Percentiles rank a stretch among this genome's conserved stretches.
Conservation (phyloP, 2,797 vertebrate species). For the Dendrocincla tyrannina region DNA sequence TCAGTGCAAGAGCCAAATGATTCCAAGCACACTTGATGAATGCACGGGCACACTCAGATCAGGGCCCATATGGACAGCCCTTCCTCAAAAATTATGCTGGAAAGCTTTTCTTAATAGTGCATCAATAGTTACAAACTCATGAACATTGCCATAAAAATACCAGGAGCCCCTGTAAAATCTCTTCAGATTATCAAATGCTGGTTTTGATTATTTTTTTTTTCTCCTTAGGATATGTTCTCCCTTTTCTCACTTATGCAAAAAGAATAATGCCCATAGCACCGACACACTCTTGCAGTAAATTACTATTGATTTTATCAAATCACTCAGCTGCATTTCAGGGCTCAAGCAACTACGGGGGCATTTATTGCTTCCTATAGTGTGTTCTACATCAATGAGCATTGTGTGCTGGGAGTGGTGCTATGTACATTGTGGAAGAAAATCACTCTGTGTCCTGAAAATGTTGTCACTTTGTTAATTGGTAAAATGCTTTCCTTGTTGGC, state of each 20-base stretch:
- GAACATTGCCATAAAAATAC: not conserved
- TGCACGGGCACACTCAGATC: not conserved
- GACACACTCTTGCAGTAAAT: not conserved
- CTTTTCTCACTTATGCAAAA: not conserved
- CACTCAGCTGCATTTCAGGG: not conserved
- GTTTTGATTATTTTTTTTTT: not conserved
- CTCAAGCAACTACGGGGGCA: not conserved
- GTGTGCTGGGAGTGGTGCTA: not conserved
- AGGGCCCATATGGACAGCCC: not conserved
- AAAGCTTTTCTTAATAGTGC: not conserved
- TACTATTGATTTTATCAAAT: constrained; percentile 26
- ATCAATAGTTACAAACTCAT: not conserved
- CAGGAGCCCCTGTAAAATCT: not conserved
- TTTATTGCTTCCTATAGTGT: not conserved
- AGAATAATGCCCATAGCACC: not conserved
- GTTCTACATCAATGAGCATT: not conserved
- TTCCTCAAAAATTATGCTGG: not conserved
- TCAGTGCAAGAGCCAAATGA: not conserved
- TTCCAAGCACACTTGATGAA: not conserved
- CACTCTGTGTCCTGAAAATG: not conserved
- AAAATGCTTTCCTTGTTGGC: not conserved
- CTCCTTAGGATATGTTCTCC: not conserved
- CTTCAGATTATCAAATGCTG: not conserved
- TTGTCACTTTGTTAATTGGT: not conserved
- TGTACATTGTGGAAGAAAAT: not conserved